Conservation (phyloP, 2,797 vertebrate genomes). For the Alouatta caraya region DNA sequence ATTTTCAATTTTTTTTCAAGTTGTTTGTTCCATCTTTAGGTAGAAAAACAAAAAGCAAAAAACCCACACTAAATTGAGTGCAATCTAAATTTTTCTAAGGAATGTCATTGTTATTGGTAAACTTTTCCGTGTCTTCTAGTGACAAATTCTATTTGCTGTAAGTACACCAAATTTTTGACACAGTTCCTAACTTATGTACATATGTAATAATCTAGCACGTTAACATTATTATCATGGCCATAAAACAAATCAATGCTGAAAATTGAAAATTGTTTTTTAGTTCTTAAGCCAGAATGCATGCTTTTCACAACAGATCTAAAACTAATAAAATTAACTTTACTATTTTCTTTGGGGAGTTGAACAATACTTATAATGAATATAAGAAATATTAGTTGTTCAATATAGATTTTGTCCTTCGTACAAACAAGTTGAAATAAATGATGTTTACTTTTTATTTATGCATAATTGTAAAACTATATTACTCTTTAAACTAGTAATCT, state of each 20-base stretch:
- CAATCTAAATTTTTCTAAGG: not conserved
- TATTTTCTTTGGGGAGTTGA: slow-evolving; percentile 1
- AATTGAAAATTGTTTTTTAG: not conserved
- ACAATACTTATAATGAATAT: not conserved
- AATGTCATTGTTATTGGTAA: not conserved
- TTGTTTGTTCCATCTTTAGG: not conserved
- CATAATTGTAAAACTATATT: not conserved
- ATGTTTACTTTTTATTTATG: not conserved
- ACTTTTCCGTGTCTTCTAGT: not conserved
- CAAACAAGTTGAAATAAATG: not conserved
- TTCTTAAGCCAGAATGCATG: not conserved
- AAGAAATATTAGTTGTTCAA: not conserved
- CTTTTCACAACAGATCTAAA: not conserved
- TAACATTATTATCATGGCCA: not conserved
- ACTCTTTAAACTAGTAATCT: not conserved
- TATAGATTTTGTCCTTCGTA: not conserved
- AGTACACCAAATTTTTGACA: not conserved
- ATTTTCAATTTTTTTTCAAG: not conserved
- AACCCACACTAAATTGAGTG: not conserved
- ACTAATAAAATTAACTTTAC: not conserved
- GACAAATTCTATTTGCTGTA: not conserved
- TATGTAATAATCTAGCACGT: not conserved
- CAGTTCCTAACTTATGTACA: not conserved
- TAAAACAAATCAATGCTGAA: not conserved
- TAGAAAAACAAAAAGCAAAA: not conserved